phyloP scores from a whole-genome alignment of 2,797 vertebrate genomes.

The Sphenopsis melanotis region DNA sequence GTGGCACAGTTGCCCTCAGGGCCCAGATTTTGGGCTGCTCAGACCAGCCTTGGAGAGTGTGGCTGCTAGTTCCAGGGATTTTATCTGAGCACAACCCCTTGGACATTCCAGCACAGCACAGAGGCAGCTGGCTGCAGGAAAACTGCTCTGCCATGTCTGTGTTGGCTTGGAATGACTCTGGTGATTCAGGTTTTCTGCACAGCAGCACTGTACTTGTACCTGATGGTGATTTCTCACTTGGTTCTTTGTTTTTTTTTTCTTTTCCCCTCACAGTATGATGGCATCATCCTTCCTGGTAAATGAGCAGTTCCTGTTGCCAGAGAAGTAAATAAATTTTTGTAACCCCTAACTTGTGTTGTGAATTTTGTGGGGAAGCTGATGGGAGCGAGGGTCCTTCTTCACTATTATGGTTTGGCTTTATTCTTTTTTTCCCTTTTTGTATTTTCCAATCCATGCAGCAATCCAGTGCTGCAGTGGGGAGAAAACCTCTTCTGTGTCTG shows the following conservation, averaged over 20 bases:
- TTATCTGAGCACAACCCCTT: not conserved
- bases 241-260: not conserved
- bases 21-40: not conserved
- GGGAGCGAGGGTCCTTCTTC: not conserved
- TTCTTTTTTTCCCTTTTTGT: not conserved
- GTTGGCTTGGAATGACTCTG: not conserved
- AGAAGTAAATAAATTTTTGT: slow-evolving; percentile 71
- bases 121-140: not conserved
- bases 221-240: not conserved
- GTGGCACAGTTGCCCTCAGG: not conserved
- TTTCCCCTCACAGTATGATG: slow-evolving; percentile 87
- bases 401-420: too few species aligned
- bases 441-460: fast-evolving
- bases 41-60: not conserved
- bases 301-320: slow-evolving; percentile 80
- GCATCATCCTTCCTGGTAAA: slow-evolving; percentile 98
- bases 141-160: not conserved
- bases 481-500: not conserved
- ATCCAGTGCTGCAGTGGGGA: not conserved
- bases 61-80: not conserved
- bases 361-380: slow-evolving; percentile 42
- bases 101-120: not conserved
- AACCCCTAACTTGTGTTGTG: slow-evolving; percentile 10
- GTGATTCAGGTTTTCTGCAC: not conserved
- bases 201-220: not conserved